Conservation (phyloP, 2,888 invertebrate genomes). For the Polyommatus icarus region DNA sequence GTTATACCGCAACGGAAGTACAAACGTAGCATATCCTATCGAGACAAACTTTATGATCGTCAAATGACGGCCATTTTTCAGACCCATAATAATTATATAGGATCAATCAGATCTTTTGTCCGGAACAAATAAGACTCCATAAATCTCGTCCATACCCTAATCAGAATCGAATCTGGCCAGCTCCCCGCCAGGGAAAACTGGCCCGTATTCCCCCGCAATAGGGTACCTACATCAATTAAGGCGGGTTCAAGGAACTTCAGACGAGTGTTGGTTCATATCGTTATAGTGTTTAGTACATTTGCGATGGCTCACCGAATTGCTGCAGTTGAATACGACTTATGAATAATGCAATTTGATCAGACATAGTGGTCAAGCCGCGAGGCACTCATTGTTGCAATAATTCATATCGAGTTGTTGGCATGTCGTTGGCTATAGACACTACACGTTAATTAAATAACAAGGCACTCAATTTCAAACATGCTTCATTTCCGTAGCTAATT, state of each 20-base stretch:
- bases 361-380: not conserved
- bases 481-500: no score
- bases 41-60: conserved; percentile 1
- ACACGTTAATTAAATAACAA: no score
- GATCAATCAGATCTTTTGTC: conserved; percentile 30
- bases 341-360: conserved; percentile 14
- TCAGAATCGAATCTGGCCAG: conserved; percentile 18
- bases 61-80: conserved; percentile 13
- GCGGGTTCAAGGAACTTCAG: conserved; percentile 1
- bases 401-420: not conserved
- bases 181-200: not conserved
- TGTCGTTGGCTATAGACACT: no score
- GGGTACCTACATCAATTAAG: not conserved
- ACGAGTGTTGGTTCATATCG: conserved; percentile 5
- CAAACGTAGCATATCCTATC: not conserved
- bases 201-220: not conserved
- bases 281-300: conserved; percentile 2
- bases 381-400: not conserved
- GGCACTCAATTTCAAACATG: no score
- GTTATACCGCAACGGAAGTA: not conserved
- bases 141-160: conserved; percentile 14
- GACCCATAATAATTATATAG: conserved; percentile 7
- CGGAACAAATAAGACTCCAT: conserved; percentile 22
- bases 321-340: not conserved
- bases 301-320: not conserved